These are phyloP conservation scores for Callopanchax toddi DNA, from an alignment of 2,113 vertebrate genomes.

Conservation along the genomic window DNA sequence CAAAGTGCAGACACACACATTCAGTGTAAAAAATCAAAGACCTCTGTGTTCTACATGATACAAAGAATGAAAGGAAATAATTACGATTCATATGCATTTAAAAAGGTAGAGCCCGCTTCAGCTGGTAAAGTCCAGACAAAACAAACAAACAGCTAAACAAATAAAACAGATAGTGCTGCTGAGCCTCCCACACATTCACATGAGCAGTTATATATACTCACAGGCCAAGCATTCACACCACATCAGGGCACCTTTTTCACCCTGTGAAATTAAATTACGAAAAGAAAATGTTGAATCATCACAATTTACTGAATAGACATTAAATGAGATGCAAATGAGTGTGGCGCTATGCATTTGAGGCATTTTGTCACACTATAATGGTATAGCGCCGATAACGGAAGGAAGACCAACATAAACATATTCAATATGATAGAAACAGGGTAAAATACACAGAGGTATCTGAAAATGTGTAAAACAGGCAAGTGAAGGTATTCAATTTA, in stretches of 20 bases:
- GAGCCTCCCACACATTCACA: neutral
- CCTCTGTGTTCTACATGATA: too few species aligned
- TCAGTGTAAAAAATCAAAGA: too few species aligned
- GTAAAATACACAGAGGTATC: constrained; percentile 13
- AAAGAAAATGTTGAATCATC: constrained; percentile 68
- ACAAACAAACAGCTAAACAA: too few species aligned
- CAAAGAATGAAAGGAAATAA: too few species aligned
- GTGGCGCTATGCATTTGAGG: constrained; percentile 63
- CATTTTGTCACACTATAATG: constrained; percentile 70
- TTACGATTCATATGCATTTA: too few species aligned
- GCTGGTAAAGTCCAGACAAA: neutral
- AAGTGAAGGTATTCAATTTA: constrained; percentile 6
- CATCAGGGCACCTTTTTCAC: constrained; percentile 34
- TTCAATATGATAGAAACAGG: constrained; percentile 17
- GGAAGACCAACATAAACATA: constrained; percentile 58
- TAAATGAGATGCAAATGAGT: constrained; percentile 76
- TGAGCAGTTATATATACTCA: neutral
- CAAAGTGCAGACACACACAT: too few species aligned
- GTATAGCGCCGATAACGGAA: constrained; percentile 65
- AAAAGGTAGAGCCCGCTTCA: neutral
- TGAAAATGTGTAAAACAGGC: constrained; percentile 34
- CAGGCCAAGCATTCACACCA: constrained; percentile 21
- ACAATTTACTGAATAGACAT: constrained; percentile 64
- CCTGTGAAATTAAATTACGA: constrained; percentile 69
- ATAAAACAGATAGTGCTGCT: neutral